A percentile compares a stretch with the other conserved stretches of the same genome.
These are phyloP conservation scores for Erebia epiphron DNA, from an alignment of 2,888 invertebrate genomes.

Conservation along the genomic window DNA sequence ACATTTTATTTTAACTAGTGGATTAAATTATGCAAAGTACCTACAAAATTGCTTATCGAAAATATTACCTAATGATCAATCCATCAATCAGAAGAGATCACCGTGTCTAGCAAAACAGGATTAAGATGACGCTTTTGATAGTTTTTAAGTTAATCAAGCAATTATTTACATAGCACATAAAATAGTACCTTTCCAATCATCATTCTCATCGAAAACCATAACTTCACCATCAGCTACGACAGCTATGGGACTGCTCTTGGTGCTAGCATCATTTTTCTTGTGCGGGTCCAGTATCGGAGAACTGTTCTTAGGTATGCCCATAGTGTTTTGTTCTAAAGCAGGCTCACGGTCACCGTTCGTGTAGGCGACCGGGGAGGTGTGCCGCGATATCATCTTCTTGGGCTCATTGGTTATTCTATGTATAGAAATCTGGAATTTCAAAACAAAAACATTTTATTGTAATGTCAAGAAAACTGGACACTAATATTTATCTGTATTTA, in stretches of 20 bases:
- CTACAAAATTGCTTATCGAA: too few species aligned
- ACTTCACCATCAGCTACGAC: slow-evolving; percentile 90
- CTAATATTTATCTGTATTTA: background rate
- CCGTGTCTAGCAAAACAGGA: background rate
- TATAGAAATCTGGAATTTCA: slow-evolving; percentile 66
- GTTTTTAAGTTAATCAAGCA: background rate
- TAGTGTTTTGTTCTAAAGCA: slow-evolving; percentile 56
- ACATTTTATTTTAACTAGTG: too few species aligned
- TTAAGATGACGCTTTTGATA: background rate
- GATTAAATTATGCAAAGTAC: too few species aligned
- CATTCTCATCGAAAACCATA: slow-evolving; percentile 94
- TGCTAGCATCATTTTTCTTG: slow-evolving; percentile 69
- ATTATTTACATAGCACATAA: slow-evolving; percentile 9
- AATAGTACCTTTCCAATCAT: slow-evolving; percentile 88
- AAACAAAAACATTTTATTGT: background rate
- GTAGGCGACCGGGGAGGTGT: slow-evolving; percentile 72
- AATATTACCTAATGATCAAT: background rate
- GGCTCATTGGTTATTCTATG: slow-evolving; percentile 76
- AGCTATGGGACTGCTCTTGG: slow-evolving; percentile 81
- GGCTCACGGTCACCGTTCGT: slow-evolving; percentile 72
- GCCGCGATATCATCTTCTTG: slow-evolving; percentile 77
- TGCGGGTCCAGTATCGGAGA: slow-evolving; percentile 77
- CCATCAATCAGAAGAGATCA: background rate
- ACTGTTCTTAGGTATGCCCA: slow-evolving; percentile 77
- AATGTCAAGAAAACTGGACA: background rate